phyloP scores from a whole-genome alignment of 2,113 vertebrate genomes.

The Smithornis capensis region DNA sequence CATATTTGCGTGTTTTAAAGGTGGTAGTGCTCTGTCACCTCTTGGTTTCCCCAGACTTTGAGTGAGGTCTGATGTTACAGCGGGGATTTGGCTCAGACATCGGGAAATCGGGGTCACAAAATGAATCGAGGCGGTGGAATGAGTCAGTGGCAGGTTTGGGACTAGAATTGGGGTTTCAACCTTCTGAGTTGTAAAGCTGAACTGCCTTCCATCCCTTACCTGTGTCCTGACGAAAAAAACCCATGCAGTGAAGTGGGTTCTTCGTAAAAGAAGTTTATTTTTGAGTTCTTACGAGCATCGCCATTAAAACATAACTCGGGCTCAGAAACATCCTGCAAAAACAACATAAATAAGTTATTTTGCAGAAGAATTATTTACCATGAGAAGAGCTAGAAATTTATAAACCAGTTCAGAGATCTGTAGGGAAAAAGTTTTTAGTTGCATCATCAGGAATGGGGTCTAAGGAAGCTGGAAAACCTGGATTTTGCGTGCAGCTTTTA shows the following conservation, averaged over 20 bases:
- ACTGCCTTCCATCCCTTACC: background rate
- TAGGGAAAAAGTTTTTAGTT: background rate
- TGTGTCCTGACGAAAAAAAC: background rate
- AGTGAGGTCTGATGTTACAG: background rate
- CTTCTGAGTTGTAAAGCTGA: background rate
- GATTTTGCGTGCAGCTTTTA: slow-evolving; percentile 35
- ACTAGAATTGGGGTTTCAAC: background rate
- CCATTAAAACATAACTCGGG: background rate
- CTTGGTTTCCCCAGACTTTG: background rate
- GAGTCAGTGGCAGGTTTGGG: background rate
- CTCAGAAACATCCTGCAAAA: slow-evolving; percentile 20
- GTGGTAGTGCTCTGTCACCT: background rate
- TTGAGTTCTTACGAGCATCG: background rate
- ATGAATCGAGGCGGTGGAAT: background rate
- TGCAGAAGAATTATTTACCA: slow-evolving; percentile 26
- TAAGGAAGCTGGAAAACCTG: background rate
- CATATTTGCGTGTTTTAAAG: background rate
- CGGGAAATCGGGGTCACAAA: background rate
- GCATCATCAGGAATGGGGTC: background rate
- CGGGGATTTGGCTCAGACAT: background rate
- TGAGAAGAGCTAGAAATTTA: background rate
- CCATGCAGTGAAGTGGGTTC: background rate
- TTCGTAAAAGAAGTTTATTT: background rate
- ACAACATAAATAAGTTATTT: slow-evolving; percentile 45
- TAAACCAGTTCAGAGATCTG: background rate